Base-by-base conservation (phyloP, 1,140 invertebrate genomes). In the Ylistrum balloti region DNA sequence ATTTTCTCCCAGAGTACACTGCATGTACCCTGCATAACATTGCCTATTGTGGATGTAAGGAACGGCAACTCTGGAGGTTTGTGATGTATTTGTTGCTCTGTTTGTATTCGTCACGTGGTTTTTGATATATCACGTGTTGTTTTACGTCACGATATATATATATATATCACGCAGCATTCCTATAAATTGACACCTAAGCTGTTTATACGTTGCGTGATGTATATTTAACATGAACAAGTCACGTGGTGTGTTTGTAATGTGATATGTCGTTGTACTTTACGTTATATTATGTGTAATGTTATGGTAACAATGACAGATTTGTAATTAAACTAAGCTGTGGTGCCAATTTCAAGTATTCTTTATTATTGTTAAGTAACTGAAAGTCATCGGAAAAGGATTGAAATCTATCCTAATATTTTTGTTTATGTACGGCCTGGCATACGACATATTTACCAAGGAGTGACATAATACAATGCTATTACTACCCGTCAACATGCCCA, bases 321-420 rank as follows among this genome's bases (percentile, higher is more conserved):
- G 56, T 74, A 74, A 74, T 74, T 74, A 74, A 74, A 74, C 2
- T 28, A 74, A 74, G 56, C 15, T 74, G 56, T 74, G 56, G 56
- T 74, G 56, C 56, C 56, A 74, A 74, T n/a, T 74, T 74, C 56
- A 3, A 74, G 5, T 3, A n/a, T 28, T 45, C 5, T n/a, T 28
- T 74, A 5, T 28, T 28, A 28, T 74, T 74, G 41, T 45, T 13
- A 1, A 15, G 17, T 45, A 17, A 9, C 9, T 45, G 41, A 45
- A 45, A 45, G 35, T 13, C 35, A 38, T 7, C 13, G 13, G 35
- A 38, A 5, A 38, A 13, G 5, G 35, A 7, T 5, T 38, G 35
- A 7, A 38, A 38, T 38, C 5, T 13, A 38, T 38, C 35, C 35
- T 38, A 38, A 38, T 38, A 13, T 38, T 5, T 38, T 38, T 38